Conservation (phyloP, 2,888 invertebrate species). For the Dryadula phaetusa region DNA sequence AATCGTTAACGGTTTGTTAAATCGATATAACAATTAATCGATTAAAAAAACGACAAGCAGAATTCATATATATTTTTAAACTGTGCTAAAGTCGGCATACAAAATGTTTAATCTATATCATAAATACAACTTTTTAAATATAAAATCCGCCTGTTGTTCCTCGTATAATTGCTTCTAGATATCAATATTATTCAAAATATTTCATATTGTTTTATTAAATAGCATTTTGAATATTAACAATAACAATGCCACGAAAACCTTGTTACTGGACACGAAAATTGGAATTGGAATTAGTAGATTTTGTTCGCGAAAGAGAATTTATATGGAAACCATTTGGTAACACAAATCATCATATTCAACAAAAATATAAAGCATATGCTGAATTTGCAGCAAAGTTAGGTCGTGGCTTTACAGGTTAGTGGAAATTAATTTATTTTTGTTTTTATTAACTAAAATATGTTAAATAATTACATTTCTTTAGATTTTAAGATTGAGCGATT, state of each 20-base stretch:
- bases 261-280: conserved; percentile 77
- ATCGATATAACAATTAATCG: too few relatives aligned
- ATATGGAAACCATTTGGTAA: conserved; percentile 75
- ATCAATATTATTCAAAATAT: neutral
- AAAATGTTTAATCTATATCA: too few relatives aligned
- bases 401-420: conserved; percentile 70
- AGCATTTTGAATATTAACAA: neutral
- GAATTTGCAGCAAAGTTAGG: conserved; percentile 73
- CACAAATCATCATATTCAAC: conserved; percentile 76
- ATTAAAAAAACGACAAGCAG: too few relatives aligned
- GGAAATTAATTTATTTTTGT: too few relatives aligned
- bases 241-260: conserved; percentile 66
- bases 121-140: neutral
- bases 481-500: too few relatives aligned
- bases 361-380: conserved; percentile 77
- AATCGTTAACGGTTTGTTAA: too few relatives aligned
- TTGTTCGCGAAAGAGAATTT: conserved; percentile 65
- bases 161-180: neutral
- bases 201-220: neutral
- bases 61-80: too few relatives aligned
- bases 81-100: too few relatives aligned
- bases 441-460: too few relatives aligned
- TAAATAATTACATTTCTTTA: too few relatives aligned
- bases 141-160: neutral
- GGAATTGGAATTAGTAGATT: conserved; percentile 74